Base-by-base conservation (phyloP, 2,797 vertebrate species). In the Cynopterus sphinx region DNA sequence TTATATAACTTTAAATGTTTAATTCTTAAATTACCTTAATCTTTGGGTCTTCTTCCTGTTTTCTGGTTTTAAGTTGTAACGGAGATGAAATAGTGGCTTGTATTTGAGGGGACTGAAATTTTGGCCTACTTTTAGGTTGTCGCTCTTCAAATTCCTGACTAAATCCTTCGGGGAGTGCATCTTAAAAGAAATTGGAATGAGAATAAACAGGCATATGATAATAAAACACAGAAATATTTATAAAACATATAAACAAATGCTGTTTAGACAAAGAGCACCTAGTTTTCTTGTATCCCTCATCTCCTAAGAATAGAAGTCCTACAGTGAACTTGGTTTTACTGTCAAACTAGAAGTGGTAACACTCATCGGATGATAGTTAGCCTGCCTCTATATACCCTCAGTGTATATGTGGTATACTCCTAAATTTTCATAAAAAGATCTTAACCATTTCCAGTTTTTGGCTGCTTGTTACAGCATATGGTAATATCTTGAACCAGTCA, bases 91-190 rank as follows among this genome's bases (percentile, higher is more conserved):
- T 2, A 88, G 93, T 46, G 98, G 98, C 73, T 97, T 95, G 96
- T n/a, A 33, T 85, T 67, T 97, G 95, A 59, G 98, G 91, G 91
- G 98, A 98, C 97, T 99, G 98, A 94, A 99, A 99, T 97, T 98
- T 99, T 79, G 99, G 98, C 87, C 99, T 98, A 61, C 97, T 99
- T 98, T 98, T 99, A 92, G 99, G 98, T 55, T 98, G 99, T 65
- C 99, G 99, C 96, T 99, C 99, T 94, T 99, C 99, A 97, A 99
- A 99, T 97, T 99, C 99, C 97, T 99, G 99, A 97, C 99, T 99
- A 97, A 99, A 99, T 93, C 99, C 99, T 92, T 99, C 99, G 21
- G 99, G 99, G 59, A 99, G 98, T 83, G 99, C 99, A 94, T 99
- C 99, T 99, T 97, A 77, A 97, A 96, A 95, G 12, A 83, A 82